Base-by-base conservation (phyloP, 2,888 invertebrate species). In the Auanema sp. region DNA sequence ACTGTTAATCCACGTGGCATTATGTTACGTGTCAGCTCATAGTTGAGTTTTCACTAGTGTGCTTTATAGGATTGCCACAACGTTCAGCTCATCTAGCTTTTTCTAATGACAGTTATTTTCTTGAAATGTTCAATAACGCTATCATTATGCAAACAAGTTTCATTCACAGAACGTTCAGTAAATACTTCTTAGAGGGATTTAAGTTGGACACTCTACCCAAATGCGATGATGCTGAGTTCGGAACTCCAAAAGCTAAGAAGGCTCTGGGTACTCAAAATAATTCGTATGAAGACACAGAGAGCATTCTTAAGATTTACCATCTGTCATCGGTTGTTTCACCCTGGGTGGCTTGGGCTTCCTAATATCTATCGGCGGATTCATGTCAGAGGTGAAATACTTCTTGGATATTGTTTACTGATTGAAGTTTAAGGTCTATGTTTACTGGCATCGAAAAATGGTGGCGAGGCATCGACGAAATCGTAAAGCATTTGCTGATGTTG, bases 121-220 rank as follows among this genome's bases (percentile, higher is more conserved):
- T 67, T 11, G 58, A 53, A 50, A 49, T 57, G 14, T 61, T 71
- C 52, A 70, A 72, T 52, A 44, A 47, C 5, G 64, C 68, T 47
- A 71, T 72, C 16, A 68, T 74, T 11, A 56, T 72, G 66, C 67
- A 70, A 51, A 65, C 65, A 21, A 58, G 23, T 2, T 71, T 72
- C 24, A 60, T 74, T 16, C 69, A 74, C 25, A 44, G 68, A 50
- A 72, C 74, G 11, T 74, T 72, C 51, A 21, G 23, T 10, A 74
- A 74, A 44, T 74, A 74, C 60, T 72, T 74, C 50, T 61, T 43
- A 6, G 56, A 64, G 47, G 69, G 66, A 5, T 74, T 60, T 58
- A 69, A 71, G 54, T 61, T 74, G 3, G 67, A 62, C 2, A 51
- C 25, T 18, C 65, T 65, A 44, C 69, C 71, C 5, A 71, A 71